Percentiles rank a stretch among this genome's conserved stretches.
These are phyloP conservation scores for Plestiodon gilberti DNA, from an alignment of 2,113 vertebrate species.

Conservation along the genomic window DNA sequence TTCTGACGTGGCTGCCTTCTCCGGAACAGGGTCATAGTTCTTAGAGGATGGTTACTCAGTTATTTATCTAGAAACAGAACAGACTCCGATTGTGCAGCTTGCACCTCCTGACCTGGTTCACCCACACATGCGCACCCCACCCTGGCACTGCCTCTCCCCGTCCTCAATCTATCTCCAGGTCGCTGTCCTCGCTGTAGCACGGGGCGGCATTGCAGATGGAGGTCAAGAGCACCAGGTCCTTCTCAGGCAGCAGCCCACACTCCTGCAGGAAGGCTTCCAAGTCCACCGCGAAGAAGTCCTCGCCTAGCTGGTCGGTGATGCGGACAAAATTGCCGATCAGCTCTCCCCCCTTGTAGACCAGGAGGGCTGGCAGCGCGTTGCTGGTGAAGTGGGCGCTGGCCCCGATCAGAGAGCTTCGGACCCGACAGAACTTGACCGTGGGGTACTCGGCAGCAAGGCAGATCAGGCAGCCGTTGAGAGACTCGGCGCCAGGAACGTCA, in stretches of 20 bases:
- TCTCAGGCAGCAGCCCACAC: conserved; percentile 93
- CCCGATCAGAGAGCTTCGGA: conserved; percentile 90
- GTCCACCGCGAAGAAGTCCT: conserved; percentile 97
- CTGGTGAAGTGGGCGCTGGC: conserved; percentile 89
- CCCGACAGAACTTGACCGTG: conserved; percentile 91
- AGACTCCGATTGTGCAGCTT: too few species aligned
- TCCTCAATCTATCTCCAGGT: conserved; percentile 92
- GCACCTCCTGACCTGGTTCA: background rate
- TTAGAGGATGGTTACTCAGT: too few species aligned
- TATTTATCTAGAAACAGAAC: too few species aligned
- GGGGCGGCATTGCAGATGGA: conserved; percentile 81
- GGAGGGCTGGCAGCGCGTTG: conserved; percentile 90
- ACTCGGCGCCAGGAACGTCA: conserved; percentile 86
- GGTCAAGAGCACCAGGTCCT: conserved; percentile 76
- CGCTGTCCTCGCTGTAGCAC: conserved; percentile 90
- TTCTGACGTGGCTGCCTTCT: background rate
- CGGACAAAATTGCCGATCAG: conserved; percentile 97
- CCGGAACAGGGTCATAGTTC: background rate
- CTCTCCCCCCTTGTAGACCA: conserved; percentile 93
- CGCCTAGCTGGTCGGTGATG: conserved; percentile 95
- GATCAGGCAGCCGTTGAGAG: conserved; percentile 91
- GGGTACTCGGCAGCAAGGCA: conserved; percentile 95
- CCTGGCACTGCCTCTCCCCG: background rate
- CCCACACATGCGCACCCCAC: too few species aligned
- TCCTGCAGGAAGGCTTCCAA: conserved; percentile 94